These are phyloP conservation scores for Arnoldichthys spilopterus DNA, from an alignment of 2,797 vertebrate species.

Conservation along the genomic window DNA sequence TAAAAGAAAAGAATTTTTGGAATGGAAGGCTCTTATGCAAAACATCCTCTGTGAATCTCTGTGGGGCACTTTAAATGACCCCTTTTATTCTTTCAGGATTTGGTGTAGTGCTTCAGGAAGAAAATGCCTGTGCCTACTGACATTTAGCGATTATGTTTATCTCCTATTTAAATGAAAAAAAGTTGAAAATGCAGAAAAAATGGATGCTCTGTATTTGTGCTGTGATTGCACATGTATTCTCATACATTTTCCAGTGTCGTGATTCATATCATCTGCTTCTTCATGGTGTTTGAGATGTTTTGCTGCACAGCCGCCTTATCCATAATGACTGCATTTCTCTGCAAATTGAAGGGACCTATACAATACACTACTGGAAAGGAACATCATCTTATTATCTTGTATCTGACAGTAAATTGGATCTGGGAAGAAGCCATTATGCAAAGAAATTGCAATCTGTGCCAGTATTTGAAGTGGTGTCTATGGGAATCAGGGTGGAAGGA, in stretches of 20 bases:
- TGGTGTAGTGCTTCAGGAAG: slow-evolving; percentile 1
- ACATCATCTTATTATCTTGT: slow-evolving; percentile 43
- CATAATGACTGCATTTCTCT: slow-evolving; percentile 41
- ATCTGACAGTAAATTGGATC: slow-evolving; percentile 47
- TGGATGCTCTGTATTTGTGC: slow-evolving; percentile 5
- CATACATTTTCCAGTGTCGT: not conserved
- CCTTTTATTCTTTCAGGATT: not conserved
- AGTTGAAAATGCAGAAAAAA: not conserved
- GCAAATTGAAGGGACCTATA: slow-evolving; percentile 40
- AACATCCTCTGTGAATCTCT: not conserved
- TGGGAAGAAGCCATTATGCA: slow-evolving; percentile 51
- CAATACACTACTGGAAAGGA: slow-evolving; percentile 39
- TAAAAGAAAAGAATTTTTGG: not conserved
- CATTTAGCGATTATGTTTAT: slow-evolving; percentile 13
- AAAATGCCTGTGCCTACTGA: not conserved
- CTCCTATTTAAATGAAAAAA: slow-evolving; percentile 11
- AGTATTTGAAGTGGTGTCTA: slow-evolving; percentile 29
- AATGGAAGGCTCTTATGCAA: slow-evolving; percentile 23
- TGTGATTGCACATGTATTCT: slow-evolving; percentile 14
- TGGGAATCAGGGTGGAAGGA: slow-evolving; percentile 28
- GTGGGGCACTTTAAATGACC: slow-evolving; percentile 1
- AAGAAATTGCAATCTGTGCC: slow-evolving; percentile 45
- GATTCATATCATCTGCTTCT: not conserved
- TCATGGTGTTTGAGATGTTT: not conserved
- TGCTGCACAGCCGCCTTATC: slow-evolving; percentile 7